These are phyloP conservation scores for Blastobasis adustella DNA, from an alignment of 2,888 invertebrate species.

Conservation along the genomic window DNA sequence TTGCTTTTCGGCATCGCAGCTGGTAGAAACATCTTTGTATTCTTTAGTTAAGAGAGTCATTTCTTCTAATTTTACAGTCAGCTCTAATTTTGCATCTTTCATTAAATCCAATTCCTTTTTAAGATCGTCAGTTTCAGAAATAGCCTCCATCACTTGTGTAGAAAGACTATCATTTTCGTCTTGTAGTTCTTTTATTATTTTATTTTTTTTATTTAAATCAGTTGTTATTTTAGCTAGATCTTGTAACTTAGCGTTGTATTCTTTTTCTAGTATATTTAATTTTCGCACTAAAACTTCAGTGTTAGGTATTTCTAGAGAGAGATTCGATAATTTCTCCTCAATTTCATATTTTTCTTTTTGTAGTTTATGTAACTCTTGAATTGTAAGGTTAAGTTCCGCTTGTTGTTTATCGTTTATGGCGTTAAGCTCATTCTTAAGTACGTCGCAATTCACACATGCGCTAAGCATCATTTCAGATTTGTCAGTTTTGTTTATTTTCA, in stretches of 20 bases:
- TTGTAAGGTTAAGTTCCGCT: slow-evolving; percentile 14
- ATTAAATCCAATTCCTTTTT: slow-evolving; percentile 45
- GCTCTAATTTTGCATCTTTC: slow-evolving; percentile 25
- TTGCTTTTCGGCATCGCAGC: neutral
- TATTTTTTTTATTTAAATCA: slow-evolving; percentile 27
- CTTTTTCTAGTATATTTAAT: slow-evolving; percentile 38
- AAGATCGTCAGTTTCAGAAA: slow-evolving; percentile 69
- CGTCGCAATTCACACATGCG: neutral
- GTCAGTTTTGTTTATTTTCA: slow-evolving; percentile 18
- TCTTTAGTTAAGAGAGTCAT: slow-evolving; percentile 31
- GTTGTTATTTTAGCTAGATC: slow-evolving; percentile 35
- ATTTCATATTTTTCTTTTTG: slow-evolving; percentile 32
- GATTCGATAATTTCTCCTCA: slow-evolving; percentile 39
- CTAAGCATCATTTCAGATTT: neutral
- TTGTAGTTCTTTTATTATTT: slow-evolving; percentile 50
- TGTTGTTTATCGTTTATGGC: slow-evolving; percentile 20
- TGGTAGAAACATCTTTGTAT: slow-evolving; percentile 14
- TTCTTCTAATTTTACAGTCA: slow-evolving; percentile 31
- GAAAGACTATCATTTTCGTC: slow-evolving; percentile 72
- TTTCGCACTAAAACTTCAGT: slow-evolving; percentile 39
- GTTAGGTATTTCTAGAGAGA: slow-evolving; percentile 38
- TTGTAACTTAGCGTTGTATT: slow-evolving; percentile 27
- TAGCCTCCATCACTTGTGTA: slow-evolving; percentile 71
- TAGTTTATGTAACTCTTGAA: slow-evolving; percentile 23
- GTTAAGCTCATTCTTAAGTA: no score